A percentile compares a stretch with the other conserved stretches of the same genome.
Conservation (phyloP, 2,113 vertebrate genomes). For the Lathamus discolor region DNA sequence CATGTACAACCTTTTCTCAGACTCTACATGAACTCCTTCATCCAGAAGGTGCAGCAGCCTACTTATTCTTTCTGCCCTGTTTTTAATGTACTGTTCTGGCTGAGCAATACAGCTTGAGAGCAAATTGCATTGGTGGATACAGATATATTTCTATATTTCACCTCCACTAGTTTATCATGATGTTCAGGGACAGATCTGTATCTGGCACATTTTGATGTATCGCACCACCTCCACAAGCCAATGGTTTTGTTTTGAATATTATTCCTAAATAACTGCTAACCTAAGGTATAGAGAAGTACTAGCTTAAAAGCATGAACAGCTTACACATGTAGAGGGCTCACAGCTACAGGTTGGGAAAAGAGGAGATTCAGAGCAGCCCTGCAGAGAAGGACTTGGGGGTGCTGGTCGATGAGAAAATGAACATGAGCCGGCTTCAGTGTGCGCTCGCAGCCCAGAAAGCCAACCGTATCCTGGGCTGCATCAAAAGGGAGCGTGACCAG, state of each 20-base stretch:
- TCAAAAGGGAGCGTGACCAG: too few species aligned
- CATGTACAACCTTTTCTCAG: slow-evolving; percentile 28
- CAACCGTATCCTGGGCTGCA: too few species aligned
- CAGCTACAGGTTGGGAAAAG: too few species aligned
- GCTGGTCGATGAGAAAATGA: too few species aligned
- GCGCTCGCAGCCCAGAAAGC: too few species aligned
- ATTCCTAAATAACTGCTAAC: neutral
- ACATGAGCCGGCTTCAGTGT: too few species aligned
- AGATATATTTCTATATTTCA: neutral
- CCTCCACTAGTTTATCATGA: neutral
- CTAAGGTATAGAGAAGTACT: neutral
- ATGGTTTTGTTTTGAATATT: neutral
- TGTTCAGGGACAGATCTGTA: neutral
- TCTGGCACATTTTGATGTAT: neutral
- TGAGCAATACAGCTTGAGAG: neutral
- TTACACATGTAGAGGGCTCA: neutral
- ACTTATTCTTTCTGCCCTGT: neutral
- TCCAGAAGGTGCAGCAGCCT: slow-evolving; percentile 49
- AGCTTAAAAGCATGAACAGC: neutral
- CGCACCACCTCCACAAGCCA: neutral
- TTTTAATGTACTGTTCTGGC: neutral
- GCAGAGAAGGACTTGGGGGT: too few species aligned
- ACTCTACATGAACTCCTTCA: slow-evolving; percentile 16
- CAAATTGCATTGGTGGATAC: neutral
- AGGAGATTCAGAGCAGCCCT: too few species aligned